A percentile compares a stretch with the other conserved stretches of the same genome.
phyloP scores from a whole-genome alignment of 2,113 vertebrate species.

The Chlorocebus sabaeus region DNA sequence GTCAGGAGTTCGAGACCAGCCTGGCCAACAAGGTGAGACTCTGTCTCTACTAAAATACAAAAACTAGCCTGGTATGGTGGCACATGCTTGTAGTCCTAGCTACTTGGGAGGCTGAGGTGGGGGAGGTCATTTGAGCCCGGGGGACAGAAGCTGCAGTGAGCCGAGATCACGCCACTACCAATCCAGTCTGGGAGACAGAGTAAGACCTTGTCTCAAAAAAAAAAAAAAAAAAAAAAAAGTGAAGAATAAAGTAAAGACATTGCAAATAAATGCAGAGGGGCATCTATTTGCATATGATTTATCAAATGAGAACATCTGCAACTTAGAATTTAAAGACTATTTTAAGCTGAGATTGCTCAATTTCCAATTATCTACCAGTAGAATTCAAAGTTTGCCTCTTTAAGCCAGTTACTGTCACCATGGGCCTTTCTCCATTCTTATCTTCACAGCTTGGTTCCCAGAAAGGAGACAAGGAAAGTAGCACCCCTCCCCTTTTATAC shows the following conservation, averaged over 20 bases:
- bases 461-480: neutral
- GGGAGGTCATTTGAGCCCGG: too few species aligned
- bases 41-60: too few species aligned
- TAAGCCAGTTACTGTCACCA: neutral
- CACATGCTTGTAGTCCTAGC: too few species aligned
- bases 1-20: too few species aligned
- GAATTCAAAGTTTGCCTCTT: slow-evolving; percentile 16
- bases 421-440: neutral
- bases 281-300: neutral
- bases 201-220: too few species aligned
- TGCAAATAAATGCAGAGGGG: neutral
- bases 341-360: neutral
- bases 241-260: neutral
- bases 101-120: too few species aligned
- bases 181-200: too few species aligned
- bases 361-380: neutral
- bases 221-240: neutral
- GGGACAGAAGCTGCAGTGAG: too few species aligned
- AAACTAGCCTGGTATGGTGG: too few species aligned
- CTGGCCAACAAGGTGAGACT: too few species aligned
- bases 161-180: too few species aligned
- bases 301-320: neutral
- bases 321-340: neutral
- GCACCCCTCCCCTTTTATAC: neutral
- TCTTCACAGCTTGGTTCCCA: neutral